Percentiles rank a stretch among this genome's conserved stretches.
phyloP scores from a whole-genome alignment of 2,888 invertebrate species.

The Pediacus dermestoides region DNA sequence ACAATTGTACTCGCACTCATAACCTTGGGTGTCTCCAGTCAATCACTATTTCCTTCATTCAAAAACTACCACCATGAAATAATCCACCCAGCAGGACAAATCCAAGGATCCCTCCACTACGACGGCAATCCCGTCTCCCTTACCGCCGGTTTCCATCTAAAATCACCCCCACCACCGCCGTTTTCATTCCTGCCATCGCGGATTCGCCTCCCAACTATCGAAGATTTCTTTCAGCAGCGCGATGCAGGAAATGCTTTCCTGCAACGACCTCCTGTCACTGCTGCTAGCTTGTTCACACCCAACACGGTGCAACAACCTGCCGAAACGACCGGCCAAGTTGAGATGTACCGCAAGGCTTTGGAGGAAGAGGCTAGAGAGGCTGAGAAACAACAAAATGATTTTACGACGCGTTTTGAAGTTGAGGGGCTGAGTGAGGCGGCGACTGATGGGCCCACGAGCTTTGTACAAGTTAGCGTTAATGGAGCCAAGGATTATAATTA shows the following conservation, averaged over 20 bases:
- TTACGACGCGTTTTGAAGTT: no score
- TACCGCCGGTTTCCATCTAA: not conserved
- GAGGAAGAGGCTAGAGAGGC: constrained; percentile 19
- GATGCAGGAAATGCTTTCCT: not conserved
- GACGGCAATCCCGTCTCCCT: not conserved
- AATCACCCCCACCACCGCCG: constrained; percentile 3
- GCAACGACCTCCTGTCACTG: constrained; percentile 13
- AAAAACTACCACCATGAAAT: not conserved
- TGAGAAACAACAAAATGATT: constrained; percentile 13
- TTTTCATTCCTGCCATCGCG: not conserved
- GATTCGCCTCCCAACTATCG: no score
- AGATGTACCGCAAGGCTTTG: constrained; percentile 23
- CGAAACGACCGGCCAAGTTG: constrained; percentile 22
- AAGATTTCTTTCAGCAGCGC: not conserved
- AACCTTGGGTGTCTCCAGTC: not conserved
- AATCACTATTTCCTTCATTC: not conserved
- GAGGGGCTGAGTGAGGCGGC: not conserved
- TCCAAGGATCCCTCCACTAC: not conserved
- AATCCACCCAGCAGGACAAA: not conserved
- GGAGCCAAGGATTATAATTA: not conserved
- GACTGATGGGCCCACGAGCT: not conserved
- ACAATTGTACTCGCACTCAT: no score
- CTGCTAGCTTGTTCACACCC: constrained; percentile 27
- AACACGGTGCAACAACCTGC: constrained; percentile 26
- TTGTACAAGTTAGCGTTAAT: not conserved